Evolutionary conservation across 1,140 invertebrate genomes (phyloP).

Genomic region (Lepidurus couesii): DNA sequence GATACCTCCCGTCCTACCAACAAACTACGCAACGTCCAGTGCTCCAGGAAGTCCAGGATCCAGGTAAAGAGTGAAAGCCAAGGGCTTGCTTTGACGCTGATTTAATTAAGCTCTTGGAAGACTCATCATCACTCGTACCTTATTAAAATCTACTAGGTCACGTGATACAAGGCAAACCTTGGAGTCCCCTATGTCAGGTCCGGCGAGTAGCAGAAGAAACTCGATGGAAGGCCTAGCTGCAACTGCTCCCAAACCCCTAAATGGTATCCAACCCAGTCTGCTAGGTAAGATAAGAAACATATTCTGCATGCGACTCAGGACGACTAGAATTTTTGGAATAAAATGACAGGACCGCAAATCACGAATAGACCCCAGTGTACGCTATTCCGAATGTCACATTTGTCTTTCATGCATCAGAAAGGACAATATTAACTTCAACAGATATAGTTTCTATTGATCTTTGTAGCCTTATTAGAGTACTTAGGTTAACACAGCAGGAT

Average conservation of each 20-base stretch:
- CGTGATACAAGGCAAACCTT: constrained; percentile 40
- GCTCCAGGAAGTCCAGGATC: constrained; percentile 44
- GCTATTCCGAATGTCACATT: too few relatives aligned
- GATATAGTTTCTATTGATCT: too few relatives aligned
- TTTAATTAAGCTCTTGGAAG: not conserved
- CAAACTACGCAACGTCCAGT: constrained; percentile 47
- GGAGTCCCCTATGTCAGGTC: constrained; percentile 47
- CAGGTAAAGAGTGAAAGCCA: constrained; percentile 37
- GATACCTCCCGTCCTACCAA: constrained; percentile 55
- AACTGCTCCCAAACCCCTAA: not conserved
- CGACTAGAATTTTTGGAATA: not conserved
- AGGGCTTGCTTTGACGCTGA: not conserved
- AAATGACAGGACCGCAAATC: too few relatives aligned
- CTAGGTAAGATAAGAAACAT: constrained; percentile 11
- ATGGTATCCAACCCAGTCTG: not conserved
- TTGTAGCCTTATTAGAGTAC: too few relatives aligned
- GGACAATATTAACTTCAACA: too few relatives aligned
- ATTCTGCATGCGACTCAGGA: too few relatives aligned
- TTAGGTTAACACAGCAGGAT: too few relatives aligned
- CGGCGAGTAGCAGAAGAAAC: constrained; percentile 48
- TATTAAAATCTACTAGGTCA: constrained; percentile 38
- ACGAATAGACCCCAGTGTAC: too few relatives aligned
- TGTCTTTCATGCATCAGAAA: too few relatives aligned
- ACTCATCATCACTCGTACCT: not conserved
- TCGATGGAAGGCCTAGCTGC: constrained; percentile 36